Evolutionary conservation across 1,140 invertebrate genomes (phyloP).

Genomic region (Harpegnathos saltator): DNA sequence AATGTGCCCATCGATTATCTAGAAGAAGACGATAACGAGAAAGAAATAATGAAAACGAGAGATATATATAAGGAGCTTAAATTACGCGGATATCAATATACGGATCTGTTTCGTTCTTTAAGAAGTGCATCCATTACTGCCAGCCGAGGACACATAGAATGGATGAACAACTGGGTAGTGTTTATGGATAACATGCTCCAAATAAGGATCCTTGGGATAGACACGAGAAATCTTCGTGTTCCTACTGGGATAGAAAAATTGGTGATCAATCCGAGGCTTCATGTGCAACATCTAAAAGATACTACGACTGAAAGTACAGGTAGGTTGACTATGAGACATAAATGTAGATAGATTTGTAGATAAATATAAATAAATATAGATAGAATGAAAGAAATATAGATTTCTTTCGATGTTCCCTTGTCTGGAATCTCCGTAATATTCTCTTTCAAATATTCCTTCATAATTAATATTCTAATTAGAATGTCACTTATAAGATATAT

Average conservation of each 20-base stretch:
- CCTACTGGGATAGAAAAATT: constrained; percentile 94
- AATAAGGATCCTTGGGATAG: constrained; percentile 91
- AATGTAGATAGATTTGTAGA: too few species aligned
- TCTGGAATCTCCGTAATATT: too few species aligned
- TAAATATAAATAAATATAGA: constrained; percentile 71
- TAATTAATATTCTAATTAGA: too few species aligned
- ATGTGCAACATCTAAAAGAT: constrained; percentile 85
- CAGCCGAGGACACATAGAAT: constrained; percentile 86
- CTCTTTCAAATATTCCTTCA: too few species aligned
- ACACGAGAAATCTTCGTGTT: constrained; percentile 91
- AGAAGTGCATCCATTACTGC: constrained; percentile 85
- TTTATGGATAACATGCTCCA: constrained; percentile 98
- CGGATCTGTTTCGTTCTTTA: constrained; percentile 90
- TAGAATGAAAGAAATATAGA: constrained; percentile 69
- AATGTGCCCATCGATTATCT: constrained; percentile 65
- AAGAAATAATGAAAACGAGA: constrained; percentile 86
- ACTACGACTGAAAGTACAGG: constrained; percentile 78
- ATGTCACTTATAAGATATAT: too few species aligned
- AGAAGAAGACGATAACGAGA: constrained; percentile 43
- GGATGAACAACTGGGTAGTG: constrained; percentile 95
- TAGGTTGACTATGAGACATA: constrained; percentile 18
- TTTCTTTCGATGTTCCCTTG: too few species aligned
- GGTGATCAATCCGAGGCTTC: constrained; percentile 91
- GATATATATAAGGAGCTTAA: constrained; percentile 97
- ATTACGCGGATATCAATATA: constrained; percentile 96